Percentiles rank a stretch among this genome's conserved stretches.
Evolutionary conservation across 1,140 invertebrate species (phyloP).

Genomic region (Sycophaga agraensis): DNA sequence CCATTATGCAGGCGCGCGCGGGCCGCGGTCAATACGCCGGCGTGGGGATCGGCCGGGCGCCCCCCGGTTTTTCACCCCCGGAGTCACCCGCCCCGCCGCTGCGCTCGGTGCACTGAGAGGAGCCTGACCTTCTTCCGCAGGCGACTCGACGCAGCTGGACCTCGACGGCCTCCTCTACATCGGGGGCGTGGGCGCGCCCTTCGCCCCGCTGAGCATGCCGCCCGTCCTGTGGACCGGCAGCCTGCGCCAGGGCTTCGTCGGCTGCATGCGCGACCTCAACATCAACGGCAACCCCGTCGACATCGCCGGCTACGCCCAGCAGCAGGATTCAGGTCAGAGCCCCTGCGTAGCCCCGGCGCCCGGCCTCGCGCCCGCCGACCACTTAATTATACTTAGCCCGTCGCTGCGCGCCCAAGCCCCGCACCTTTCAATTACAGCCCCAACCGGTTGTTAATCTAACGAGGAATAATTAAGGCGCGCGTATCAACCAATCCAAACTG

Average conservation of each 20-base stretch:
- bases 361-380: too few species aligned
- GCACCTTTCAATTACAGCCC: too few species aligned
- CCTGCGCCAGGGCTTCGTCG: constrained; percentile 88
- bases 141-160: constrained; percentile 83
- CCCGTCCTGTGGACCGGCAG: constrained; percentile 89
- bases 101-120: too few species aligned
- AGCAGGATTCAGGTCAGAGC: constrained; percentile 85
- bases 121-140: constrained; percentile 48
- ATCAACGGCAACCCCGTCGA: constrained; percentile 92
- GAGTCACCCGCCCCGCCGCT: not conserved
- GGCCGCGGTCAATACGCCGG: too few species aligned
- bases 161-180: constrained; percentile 87
- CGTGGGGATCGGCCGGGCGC: too few species aligned
- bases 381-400: too few species aligned
- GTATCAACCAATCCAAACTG: too few species aligned
- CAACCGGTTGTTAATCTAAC: too few species aligned
- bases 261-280: constrained; percentile 90
- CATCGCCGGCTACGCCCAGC: constrained; percentile 82
- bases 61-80: not conserved
- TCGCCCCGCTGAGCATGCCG: constrained; percentile 74
- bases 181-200: constrained; percentile 79
- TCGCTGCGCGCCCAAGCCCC: too few species aligned
- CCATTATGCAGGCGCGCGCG: too few species aligned
- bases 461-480: too few species aligned
- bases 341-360: too few species aligned